Evolutionary conservation across 2,113 vertebrate genomes (phyloP).

Genomic region (Uria aalge): DNA sequence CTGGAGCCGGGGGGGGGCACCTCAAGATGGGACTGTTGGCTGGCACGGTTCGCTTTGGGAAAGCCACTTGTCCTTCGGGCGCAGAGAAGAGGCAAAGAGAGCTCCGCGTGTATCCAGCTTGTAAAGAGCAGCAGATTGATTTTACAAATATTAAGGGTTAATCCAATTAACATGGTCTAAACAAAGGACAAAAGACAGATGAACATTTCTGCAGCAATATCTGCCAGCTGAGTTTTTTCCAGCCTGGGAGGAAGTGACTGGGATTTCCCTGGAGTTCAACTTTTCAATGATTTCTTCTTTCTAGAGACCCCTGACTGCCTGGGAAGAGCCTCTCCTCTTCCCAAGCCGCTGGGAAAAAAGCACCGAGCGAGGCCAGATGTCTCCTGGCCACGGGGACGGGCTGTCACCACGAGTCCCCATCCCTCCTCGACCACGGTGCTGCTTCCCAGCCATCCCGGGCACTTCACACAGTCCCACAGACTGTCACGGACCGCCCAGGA

Average conservation of each 20-base stretch:
- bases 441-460: not conserved
- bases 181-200: not conserved
- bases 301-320: not conserved
- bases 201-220: not conserved
- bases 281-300: not conserved
- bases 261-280: not conserved
- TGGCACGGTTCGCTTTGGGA: accelerated
- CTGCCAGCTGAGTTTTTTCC: not conserved
- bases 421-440: not conserved
- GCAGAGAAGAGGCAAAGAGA: not conserved
- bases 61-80: not conserved
- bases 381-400: not conserved
- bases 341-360: not conserved
- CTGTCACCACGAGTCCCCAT: not conserved
- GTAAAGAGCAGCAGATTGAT: not conserved
- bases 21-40: not conserved
- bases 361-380: not conserved
- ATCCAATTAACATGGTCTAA: not conserved
- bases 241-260: not conserved
- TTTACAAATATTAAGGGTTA: not conserved
- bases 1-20: not conserved
- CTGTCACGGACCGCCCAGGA: accelerated
- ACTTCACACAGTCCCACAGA: not conserved
- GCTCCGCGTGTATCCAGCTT: not conserved
- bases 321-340: not conserved